Evolutionary conservation across 2,888 invertebrate genomes (phyloP).

Genomic region (Agapostemon virescens): DNA sequence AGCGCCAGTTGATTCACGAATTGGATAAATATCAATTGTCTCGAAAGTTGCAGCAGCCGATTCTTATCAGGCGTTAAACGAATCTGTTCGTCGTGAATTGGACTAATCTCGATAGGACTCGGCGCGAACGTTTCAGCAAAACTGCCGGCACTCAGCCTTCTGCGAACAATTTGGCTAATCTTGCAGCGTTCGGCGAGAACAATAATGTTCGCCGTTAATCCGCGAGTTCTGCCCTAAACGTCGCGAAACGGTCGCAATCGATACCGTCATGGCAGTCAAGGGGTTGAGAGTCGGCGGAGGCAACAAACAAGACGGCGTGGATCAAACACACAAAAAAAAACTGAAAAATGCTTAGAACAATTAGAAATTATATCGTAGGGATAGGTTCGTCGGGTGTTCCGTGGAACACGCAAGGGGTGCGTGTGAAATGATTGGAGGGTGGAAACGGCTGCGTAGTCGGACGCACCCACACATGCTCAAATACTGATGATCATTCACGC

Average conservation of each 20-base stretch:
- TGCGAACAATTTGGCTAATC: background rate
- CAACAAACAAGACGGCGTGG: background rate
- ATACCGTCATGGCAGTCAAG: background rate
- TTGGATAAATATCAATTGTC: too few relatives aligned
- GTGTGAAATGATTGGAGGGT: slow-evolving; percentile 30
- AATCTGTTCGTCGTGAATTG: too few relatives aligned
- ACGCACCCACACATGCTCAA: slow-evolving; percentile 47
- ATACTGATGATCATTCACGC: slow-evolving; percentile 71
- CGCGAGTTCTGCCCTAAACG: background rate
- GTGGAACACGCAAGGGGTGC: slow-evolving; percentile 54
- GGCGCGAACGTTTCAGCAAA: background rate
- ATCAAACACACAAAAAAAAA: background rate
- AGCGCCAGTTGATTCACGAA: too few relatives aligned
- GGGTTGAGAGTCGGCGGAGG: background rate
- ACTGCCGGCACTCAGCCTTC: background rate
- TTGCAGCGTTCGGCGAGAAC: background rate
- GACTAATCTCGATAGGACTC: too few relatives aligned
- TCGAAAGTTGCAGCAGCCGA: too few relatives aligned
- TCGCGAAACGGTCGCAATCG: background rate
- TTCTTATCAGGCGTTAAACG: too few relatives aligned
- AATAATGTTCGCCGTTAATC: background rate
- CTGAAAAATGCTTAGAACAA: background rate
- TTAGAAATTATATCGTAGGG: background rate
- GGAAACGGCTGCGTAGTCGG: slow-evolving; percentile 53
- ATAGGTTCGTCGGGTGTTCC: slow-evolving; percentile 5